Evolutionary conservation across 1,140 invertebrate genomes (phyloP).

Genomic region (Telenomus remus): DNA sequence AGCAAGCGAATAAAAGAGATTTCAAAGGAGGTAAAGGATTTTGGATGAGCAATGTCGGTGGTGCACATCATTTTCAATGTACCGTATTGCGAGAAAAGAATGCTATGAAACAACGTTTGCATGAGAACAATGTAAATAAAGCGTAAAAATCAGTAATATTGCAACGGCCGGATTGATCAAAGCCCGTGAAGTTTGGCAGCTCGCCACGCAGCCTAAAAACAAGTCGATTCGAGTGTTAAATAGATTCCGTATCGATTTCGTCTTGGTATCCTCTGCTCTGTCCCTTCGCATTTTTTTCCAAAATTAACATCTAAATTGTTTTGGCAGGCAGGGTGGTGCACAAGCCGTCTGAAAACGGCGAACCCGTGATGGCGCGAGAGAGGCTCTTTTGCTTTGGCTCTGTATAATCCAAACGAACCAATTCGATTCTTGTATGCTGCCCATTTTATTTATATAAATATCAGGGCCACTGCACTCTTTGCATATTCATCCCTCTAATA

Average conservation of each 20-base stretch:
- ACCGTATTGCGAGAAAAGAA: no score
- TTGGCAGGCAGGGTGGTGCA: slow-evolving; percentile 33
- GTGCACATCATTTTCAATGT: no score
- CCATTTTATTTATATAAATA: slow-evolving; percentile 18
- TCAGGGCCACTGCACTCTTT: slow-evolving; percentile 1
- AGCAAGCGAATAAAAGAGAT: no score
- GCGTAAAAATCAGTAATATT: no score
- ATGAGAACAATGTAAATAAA: slow-evolving; percentile 8
- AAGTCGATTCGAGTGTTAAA: slow-evolving; percentile 48
- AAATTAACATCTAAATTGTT: slow-evolving; percentile 57
- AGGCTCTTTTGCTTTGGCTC: slow-evolving; percentile 20
- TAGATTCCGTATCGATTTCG: slow-evolving; percentile 57
- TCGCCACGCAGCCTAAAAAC: slow-evolving; percentile 36
- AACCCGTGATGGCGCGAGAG: slow-evolving; percentile 10
- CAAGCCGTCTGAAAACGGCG: slow-evolving; percentile 29
- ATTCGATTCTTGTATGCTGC: slow-evolving; percentile 17
- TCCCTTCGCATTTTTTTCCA: slow-evolving; percentile 38
- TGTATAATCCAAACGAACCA: slow-evolving; percentile 21
- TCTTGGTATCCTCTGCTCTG: slow-evolving; percentile 40
- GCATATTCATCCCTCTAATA: slow-evolving; percentile 8
- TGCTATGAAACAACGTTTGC: no score
- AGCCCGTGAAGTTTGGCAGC: slow-evolving; percentile 31
- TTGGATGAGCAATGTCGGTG: no score
- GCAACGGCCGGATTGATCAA: slow-evolving; percentile 31
- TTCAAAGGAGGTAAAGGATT: no score